Evolutionary conservation across 53 echinoderm and acorn worm genomes (phyloP), one percentile per base, ranked within the genome.

Genomic region (Glandiceps talaboti): DNA sequence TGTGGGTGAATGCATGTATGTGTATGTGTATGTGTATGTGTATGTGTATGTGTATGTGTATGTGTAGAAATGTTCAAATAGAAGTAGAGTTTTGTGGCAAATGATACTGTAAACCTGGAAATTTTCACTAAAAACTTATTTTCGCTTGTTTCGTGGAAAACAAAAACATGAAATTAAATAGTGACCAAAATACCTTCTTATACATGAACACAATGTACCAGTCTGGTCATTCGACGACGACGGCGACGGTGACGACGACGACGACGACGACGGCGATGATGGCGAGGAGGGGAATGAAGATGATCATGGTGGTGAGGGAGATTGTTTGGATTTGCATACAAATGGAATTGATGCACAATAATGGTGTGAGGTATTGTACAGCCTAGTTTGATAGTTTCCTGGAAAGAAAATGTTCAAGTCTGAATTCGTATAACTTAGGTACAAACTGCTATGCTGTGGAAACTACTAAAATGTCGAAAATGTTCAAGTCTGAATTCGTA

Each of bases 131-230:
- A n/a, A n/a, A n/a, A n/a, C n/a, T n/a, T n/a, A n/a, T n/a, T n/a
- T n/a, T n/a, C n/a, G n/a, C n/a, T n/a, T 33, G 32, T 1, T 14
- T 29, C 72, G 29, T 25, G 75, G 75, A 74, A 25, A 76, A 45
- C 82, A 76, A 76, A 75, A 0, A 0, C 25, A 20, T 74, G 28
- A 33, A 26, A 76, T 82, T 75, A 82, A 76, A 76, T n/a, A n/a
- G n/a, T n/a, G n/a, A n/a, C n/a, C n/a, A n/a, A n/a, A n/a, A n/a
- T n/a, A n/a, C n/a, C n/a, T n/a, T n/a, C n/a, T n/a, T n/a, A n/a
- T n/a, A n/a, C n/a, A n/a, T n/a, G n/a, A n/a, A n/a, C n/a, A n/a
- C 76, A 75, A 82, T 82, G 28, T 75, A 26, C 26, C 75, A 76
- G 76, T 82, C 76, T 1, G 76, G 74, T 82, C 26, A 33, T 77